Evolutionary conservation across 2,113 vertebrate genomes (phyloP).

Genomic region (Sakesphorus luctuosus): DNA sequence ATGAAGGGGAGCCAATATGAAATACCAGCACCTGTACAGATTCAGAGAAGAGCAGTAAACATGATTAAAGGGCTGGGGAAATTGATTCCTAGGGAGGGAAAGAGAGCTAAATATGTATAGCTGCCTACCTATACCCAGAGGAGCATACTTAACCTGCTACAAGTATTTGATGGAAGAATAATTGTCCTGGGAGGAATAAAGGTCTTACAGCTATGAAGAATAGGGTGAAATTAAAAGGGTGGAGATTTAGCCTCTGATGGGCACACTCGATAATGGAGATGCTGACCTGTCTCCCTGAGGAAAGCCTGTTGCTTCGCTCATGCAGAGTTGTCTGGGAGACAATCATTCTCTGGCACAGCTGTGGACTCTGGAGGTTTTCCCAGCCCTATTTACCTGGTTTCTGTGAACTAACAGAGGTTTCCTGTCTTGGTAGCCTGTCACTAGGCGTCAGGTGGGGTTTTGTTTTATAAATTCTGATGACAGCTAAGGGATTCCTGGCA

Average conservation of each 20-base stretch:
- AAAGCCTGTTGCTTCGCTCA: not conserved
- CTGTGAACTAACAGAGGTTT: slow-evolving; percentile 25
- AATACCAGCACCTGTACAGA: slow-evolving; percentile 14
- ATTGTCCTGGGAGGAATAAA: slow-evolving; percentile 55
- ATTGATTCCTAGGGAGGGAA: slow-evolving; percentile 41
- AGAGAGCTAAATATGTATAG: slow-evolving; percentile 46
- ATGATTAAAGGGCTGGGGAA: slow-evolving; percentile 49
- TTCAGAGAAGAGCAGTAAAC: slow-evolving; percentile 38
- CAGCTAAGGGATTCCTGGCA: slow-evolving; percentile 11
- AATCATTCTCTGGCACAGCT: not conserved
- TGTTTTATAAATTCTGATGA: slow-evolving; percentile 25
- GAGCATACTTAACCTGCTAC: slow-evolving; percentile 41
- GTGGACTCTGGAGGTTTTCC: slow-evolving; percentile 8
- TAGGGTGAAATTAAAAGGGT: slow-evolving; percentile 67
- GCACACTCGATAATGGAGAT: slow-evolving; percentile 31
- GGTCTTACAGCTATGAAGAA: slow-evolving; percentile 64
- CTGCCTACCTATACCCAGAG: slow-evolving; percentile 46
- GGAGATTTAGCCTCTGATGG: slow-evolving; percentile 45
- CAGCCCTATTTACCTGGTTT: slow-evolving; percentile 23
- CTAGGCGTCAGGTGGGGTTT: not conserved
- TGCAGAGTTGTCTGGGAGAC: not conserved
- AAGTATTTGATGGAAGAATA: slow-evolving; percentile 64
- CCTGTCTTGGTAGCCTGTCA: not conserved
- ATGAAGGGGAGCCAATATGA: slow-evolving; percentile 22
- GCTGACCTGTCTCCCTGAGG: slow-evolving; percentile 48